These are phyloP conservation scores for Diorhabda carinulata DNA, from an alignment of 1,140 invertebrate genomes.

Conservation along the genomic window DNA sequence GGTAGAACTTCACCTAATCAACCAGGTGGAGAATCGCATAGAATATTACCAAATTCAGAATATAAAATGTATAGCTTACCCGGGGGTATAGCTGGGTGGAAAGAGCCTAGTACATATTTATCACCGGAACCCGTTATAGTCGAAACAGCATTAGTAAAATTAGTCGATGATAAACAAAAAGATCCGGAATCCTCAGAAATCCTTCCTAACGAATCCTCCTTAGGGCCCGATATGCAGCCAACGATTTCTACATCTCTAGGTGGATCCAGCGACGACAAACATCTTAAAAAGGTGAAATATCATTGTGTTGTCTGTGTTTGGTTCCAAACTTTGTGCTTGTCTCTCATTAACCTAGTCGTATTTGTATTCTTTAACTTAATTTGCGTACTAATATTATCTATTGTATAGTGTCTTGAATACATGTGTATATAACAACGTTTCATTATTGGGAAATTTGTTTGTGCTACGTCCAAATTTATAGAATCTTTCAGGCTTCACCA, in stretches of 20 bases:
- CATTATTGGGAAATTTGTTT: no score
- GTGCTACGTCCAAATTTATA: no score
- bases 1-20: conserved; percentile 54
- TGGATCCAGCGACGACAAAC: conserved; percentile 17
- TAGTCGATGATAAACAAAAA: conserved; percentile 34
- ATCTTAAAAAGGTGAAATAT: conserved; percentile 43
- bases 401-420: background rate
- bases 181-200: conserved; percentile 25
- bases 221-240: conserved; percentile 39
- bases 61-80: conserved; percentile 52
- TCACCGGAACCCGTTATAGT: conserved; percentile 49
- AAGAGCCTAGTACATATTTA: conserved; percentile 77
- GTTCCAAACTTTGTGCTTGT: conserved; percentile 31
- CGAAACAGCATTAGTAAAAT: background rate
- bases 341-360: conserved; percentile 27
- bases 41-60: conserved; percentile 21
- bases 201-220: conserved; percentile 33
- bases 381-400: conserved; percentile 22
- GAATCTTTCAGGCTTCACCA: no score
- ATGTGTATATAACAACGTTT: background rate
- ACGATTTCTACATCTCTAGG: conserved; percentile 14
- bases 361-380: conserved; percentile 25
- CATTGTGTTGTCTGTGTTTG: conserved; percentile 34
- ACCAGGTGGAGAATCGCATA: conserved; percentile 11
- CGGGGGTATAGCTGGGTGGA: conserved; percentile 75